Base-by-base conservation (phyloP, 2,888 invertebrate species). In the Sinelater perroti region DNA sequence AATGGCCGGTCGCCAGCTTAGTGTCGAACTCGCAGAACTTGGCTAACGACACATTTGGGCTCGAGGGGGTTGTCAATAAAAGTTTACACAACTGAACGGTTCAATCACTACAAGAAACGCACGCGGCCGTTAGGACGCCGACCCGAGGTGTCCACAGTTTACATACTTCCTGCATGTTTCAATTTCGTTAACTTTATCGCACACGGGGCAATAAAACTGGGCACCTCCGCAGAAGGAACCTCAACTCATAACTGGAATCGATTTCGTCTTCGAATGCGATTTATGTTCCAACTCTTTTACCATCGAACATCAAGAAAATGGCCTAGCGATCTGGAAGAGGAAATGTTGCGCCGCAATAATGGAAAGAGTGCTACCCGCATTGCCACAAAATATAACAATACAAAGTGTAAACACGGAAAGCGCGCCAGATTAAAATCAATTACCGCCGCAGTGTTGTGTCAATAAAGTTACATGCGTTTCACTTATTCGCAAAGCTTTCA, bases 151-250 rank as follows among this genome's bases (percentile, higher is more conserved):
- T 40, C 13, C 24, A n/a, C 40, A 46, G 20, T 30, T 35, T 50
- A 17, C 49, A 14, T 35, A 49, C 38, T 50, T 13, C 28, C 17
- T 49, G 49, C 47, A 55, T 49, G 33, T 55, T 55, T 55, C 47
- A 55, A 55, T 55, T 53, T 55, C 55, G 49, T 49, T 55, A 55
- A 55, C 49, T 55, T 55, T 55, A 55, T 49, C 49, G 55, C 30
- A 28, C 47, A 49, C 49, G 42, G 30, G 47, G 38, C 50, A 50
- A 38, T 50, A 50, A 50, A 50, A 38, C 38, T 50, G 50, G 28
- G 38, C 38, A 50, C 50, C 50, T 38, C 38, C n/a, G 50, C 28
- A 38, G 38, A 50, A 36, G 16, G 20, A 49, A 47, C 33, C 44
- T 14, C 16, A 49, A 38, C 28, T 50, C 38, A 38, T 38, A 50